A percentile compares a stretch with the other conserved stretches of the same genome.
Evolutionary conservation across 1,140 invertebrate species (phyloP).

Genomic region (Hyles euphorbiae): DNA sequence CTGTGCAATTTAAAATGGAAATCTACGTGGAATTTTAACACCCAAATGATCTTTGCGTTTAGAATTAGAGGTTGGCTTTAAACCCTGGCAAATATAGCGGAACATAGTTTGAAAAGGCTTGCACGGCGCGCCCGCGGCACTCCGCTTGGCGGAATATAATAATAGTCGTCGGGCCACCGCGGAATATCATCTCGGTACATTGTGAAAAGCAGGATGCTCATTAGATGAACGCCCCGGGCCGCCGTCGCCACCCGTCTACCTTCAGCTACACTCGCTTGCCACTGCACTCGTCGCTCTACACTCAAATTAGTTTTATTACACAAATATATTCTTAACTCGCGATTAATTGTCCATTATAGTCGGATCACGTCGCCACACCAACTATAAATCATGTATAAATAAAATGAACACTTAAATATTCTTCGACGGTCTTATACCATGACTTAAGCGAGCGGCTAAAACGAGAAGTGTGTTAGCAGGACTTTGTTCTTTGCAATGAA

Average conservation of each 20-base stretch:
- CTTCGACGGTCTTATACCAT: conserved; percentile 12
- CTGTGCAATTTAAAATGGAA: too few species aligned
- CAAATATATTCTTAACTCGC: conserved; percentile 1
- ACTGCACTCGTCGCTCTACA: conserved; percentile 28
- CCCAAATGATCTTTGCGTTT: conserved; percentile 26
- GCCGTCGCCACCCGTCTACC: conserved; percentile 35
- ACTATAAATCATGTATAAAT: conserved; percentile 4
- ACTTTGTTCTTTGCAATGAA: conserved; percentile 15
- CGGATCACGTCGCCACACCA: too few species aligned
- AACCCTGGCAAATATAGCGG: conserved; percentile 43
- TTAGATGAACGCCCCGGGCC: conserved; percentile 60
- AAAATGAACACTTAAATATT: conserved; percentile 8
- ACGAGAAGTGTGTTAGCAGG: conserved; percentile 16
- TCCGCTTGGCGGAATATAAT: conserved; percentile 58
- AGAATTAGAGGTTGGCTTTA: conserved; percentile 48
- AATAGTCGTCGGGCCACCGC: conserved; percentile 56
- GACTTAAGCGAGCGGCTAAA: conserved; percentile 15
- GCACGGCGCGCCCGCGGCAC: conserved; percentile 45
- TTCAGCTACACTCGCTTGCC: conserved; percentile 27
- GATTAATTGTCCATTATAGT: neutral
- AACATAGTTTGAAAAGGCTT: conserved; percentile 59
- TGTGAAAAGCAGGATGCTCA: conserved; percentile 67
- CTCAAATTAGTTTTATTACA: conserved; percentile 65
- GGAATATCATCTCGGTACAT: conserved; percentile 67
- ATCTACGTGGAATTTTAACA: neutral